Evolutionary conservation across 2,888 invertebrate species (phyloP), one percentile per base, ranked within the genome.

Genomic region (Tetragnatha montana): DNA sequence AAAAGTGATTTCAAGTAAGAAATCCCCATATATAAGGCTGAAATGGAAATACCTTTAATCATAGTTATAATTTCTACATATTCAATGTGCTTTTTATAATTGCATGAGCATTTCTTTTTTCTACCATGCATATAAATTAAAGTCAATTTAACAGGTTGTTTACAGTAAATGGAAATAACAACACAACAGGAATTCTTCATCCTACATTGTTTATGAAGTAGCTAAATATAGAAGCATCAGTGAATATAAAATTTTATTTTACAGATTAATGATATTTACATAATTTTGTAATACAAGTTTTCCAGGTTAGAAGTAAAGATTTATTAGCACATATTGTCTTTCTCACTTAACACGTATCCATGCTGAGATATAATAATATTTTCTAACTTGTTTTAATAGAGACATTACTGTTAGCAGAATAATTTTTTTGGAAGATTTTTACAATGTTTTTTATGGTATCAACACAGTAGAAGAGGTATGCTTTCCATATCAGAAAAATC

Each of bases 371-470:
- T 81, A 35, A n/a, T 82, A 21, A 88, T 88, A 88, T 88, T 88
- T 88, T 88, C 69, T 73, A 88, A 88, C 83, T 88, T 88, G 68
- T 83, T 88, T 88, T 88, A 83, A 88, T 88, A 88, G 74, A 83
- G 76, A 83, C 71, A 80, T 71, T 69, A 83, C 78, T 83, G 73
- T 88, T 83, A 88, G 76, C 70, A 83, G 69, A 81, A 87, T 79
- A 88, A 88, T 73, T 88, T 86, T 88, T 88, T 88, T 88, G 79
- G 79, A 88, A 79, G 88, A 88, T 88, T 88, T 88, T 88, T 88
- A 88, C 88, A 88, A 82, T 76, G 83, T 88, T 88, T 88, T 88
- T 88, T 83, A 88, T 60, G 82, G 83, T 82, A 82, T 88, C 83
- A 79, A 88, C 79, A 79, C 73, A 75, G 78, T 84, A 88, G 88